phyloP scores from a whole-genome alignment of 2,113 vertebrate genomes.

The Typhlomys cinereus region DNA sequence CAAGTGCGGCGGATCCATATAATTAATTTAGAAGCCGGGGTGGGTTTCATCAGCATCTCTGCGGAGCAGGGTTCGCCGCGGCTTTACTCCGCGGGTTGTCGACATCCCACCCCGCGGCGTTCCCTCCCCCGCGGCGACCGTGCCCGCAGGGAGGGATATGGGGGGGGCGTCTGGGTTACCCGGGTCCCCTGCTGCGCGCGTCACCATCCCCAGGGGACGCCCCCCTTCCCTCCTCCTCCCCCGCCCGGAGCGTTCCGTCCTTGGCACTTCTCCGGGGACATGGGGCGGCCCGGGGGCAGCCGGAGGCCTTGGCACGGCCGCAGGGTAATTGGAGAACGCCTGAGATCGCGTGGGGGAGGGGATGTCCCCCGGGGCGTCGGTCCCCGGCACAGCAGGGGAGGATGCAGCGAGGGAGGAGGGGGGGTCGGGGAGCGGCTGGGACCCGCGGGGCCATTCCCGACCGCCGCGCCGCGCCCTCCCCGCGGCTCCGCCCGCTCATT shows the following conservation, averaged over 20 bases:
- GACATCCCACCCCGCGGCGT: background rate
- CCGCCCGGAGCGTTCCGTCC: background rate
- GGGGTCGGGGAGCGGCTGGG: background rate
- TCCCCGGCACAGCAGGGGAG: background rate
- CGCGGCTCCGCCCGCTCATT: conserved; percentile 80
- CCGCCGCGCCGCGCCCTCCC: conserved; percentile 39
- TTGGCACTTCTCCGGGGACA: conserved; percentile 62
- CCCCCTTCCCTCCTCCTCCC: background rate
- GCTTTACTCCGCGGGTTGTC: conserved; percentile 20
- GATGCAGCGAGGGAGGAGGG: too few species aligned
- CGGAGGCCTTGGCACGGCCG: conserved; percentile 66
- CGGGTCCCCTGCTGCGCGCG: background rate
- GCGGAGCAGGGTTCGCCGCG: conserved; percentile 32
- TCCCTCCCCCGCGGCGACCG: background rate
- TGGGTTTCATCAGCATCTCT: conserved; percentile 54
- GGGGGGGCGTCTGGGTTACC: background rate
- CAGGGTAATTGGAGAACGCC: conserved; percentile 57
- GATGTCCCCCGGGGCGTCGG: background rate
- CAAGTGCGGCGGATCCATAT: background rate
- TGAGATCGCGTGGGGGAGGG: conserved; percentile 23
- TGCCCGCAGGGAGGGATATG: background rate
- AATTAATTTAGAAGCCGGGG: conserved; percentile 71
- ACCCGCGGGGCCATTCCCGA: conserved; percentile 14
- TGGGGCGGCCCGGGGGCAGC: conserved; percentile 56
- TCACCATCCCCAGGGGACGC: background rate